Base-by-base conservation (phyloP, 2,888 invertebrate genomes). In the Geophilus truncorum region DNA sequence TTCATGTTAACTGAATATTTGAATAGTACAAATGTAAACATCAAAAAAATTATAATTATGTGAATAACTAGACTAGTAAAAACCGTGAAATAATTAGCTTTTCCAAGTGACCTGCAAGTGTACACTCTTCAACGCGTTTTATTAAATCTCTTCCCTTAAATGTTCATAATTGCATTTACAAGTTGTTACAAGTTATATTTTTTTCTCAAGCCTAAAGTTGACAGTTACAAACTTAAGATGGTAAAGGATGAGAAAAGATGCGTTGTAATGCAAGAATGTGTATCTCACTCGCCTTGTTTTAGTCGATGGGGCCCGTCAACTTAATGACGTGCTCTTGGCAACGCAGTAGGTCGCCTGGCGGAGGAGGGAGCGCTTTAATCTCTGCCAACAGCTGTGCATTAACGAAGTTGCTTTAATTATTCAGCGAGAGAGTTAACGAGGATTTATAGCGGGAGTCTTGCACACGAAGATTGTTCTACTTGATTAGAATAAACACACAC, bases 311-410 rank as follows among this genome's bases (percentile, higher is more conserved):
- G 57, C 57, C 57, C 57, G 57, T 57, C 57, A 57, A 57, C 21
- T 57, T 57, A 57, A 57, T 57, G 57, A 57, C 57, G n/a, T 57
- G 57, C 57, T 57, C 57, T 57, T 57, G 57, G 57, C 57, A 57
- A 57, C 57, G 57, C 57, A 57, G 21, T 57, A 23, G 57, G 57
- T 57, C 57, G 57, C n/a, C 57, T 57, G 57, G 3, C 18, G 23
- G 18, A 57, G 57, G 23, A 57, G 57, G 57, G 9, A 23, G 57
- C 57, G 57, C 57, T 57, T 57, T 57, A 57, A 57, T 57, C 57
- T 57, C 57, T 57, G 57, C 57, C 57, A 57, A 57, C 57, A 57
- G 57, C 57, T 57, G 57, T 57, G 57, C 57, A 57, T 57, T 57
- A 57, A 57, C 57, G 57, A 57, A 57, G 57, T 57, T 57, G 57